Base-by-base conservation (phyloP, 2,113 vertebrate species). In the Dromas ardeola region DNA sequence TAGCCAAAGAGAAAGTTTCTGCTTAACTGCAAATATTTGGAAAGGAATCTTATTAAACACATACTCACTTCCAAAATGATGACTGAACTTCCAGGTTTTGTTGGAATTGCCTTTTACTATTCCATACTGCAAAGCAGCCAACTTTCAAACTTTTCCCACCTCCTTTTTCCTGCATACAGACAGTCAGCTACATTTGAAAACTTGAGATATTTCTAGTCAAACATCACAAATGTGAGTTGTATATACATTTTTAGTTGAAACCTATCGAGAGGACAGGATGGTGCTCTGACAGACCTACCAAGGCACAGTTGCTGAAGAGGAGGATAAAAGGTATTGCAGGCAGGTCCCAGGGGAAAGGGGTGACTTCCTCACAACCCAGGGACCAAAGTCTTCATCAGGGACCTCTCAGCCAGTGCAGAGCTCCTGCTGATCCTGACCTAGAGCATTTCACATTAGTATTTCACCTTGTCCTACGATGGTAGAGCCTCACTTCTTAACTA, bases 31-130 rank as follows among this genome's bases (percentile, higher is more conserved):
- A 81, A 92, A 85, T 96, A 93, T 97, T 97, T 97, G 97, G 90
- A 98, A 98, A 97, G 94, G 81, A 96, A 97, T 97, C 90, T 95
- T 94, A 92, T 93, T 96, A 95, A 97, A 97, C 93, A 95, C 89
- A 95, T 88, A 96, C 91, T 97, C 95, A 93, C 93, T 95, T 94
- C 95, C 94, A 95, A 74, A 98, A 97, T 11, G 91, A 97, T 32
- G 62, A 94, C 81, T 58, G 85, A 90, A 95, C 91, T 98, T 98
- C 97, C 97, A 95, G 93, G 95, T 97, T 97, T 97, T 95, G 77
- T 91, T 97, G 72, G 36, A 96, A 86, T 23, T 86, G 58, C n/a
- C n/a, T 83, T 95, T 88, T 84, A 86, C 55, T 91, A 74, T 84
- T 74, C 76, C 23, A 50, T 38, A 79, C 27, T 90, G 79, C 67